Conservation (phyloP, 2,113 vertebrate genomes). For the Hemibagrus wyckioides region DNA sequence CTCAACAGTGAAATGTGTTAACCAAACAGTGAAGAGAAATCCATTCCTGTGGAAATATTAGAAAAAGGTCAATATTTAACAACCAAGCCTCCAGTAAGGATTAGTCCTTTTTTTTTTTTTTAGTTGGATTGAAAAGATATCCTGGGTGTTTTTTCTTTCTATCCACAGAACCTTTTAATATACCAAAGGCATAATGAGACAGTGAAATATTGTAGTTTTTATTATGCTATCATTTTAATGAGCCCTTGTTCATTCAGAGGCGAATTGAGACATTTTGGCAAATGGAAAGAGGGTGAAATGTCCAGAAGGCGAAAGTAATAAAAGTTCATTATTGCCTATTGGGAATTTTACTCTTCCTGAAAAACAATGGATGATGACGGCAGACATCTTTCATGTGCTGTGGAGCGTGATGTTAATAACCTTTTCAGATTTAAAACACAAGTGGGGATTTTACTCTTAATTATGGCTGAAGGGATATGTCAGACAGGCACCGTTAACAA, state of each 20-base stretch:
- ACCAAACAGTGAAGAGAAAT: background rate
- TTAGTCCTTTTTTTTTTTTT: background rate
- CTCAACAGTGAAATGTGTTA: background rate
- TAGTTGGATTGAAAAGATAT: background rate
- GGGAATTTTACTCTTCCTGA: constrained; percentile 44
- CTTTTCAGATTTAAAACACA: constrained; percentile 45
- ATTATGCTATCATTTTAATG: constrained; percentile 36
- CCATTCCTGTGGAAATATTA: constrained; percentile 14
- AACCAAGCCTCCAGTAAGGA: background rate
- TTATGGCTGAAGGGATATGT: constrained; percentile 46
- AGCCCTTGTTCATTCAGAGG: constrained; percentile 9
- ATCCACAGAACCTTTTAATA: background rate
- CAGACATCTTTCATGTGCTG: constrained; percentile 50
- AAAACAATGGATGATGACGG: constrained; percentile 48
- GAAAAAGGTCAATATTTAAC: constrained; percentile 10
- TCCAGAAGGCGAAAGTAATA: constrained; percentile 41
- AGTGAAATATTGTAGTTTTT: constrained; percentile 14
- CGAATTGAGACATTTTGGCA: constrained; percentile 17
- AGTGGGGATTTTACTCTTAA: constrained; percentile 44
- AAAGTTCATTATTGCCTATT: constrained; percentile 55
- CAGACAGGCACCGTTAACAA: constrained; percentile 42
- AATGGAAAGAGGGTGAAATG: constrained; percentile 32
- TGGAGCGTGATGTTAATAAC: constrained; percentile 48
- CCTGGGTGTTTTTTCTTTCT: background rate
- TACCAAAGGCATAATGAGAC: constrained; percentile 9